Evolutionary conservation across 2,797 vertebrate species (phyloP).

Genomic region (Pseudomugil tenellus): DNA sequence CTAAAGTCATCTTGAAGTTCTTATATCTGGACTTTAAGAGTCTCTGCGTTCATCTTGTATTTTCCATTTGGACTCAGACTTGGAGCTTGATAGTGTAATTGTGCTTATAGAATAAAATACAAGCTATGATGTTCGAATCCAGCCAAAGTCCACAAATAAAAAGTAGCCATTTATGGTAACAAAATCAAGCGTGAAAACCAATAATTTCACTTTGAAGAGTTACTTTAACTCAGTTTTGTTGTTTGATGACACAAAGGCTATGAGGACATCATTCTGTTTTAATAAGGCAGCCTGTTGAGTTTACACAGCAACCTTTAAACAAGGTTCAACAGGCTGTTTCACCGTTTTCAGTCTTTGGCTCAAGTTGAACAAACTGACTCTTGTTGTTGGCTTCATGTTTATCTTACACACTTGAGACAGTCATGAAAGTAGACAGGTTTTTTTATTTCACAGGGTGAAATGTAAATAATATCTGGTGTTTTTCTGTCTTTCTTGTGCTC

Average conservation of each 20-base stretch:
- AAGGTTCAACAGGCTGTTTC: not conserved
- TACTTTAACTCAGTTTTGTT: not conserved
- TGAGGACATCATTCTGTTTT: not conserved
- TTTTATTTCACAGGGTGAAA: not conserved
- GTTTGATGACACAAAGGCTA: not conserved
- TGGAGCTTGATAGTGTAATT: not conserved
- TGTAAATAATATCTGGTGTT: not conserved
- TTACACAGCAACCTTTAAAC: not conserved
- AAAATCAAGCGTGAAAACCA: not conserved
- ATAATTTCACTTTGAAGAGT: not conserved
- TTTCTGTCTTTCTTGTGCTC: slow-evolving; percentile 11
- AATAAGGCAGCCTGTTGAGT: not conserved
- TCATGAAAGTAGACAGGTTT: not conserved
- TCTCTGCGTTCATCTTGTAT: not conserved
- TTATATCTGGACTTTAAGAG: not conserved
- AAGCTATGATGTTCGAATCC: not conserved
- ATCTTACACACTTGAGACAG: not conserved
- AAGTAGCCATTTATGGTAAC: not conserved
- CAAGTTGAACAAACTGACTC: not conserved
- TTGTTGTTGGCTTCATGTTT: not conserved
- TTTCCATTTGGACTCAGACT: slow-evolving; percentile 4
- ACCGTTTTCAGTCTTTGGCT: not conserved
- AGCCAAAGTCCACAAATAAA: not conserved
- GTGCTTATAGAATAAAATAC: slow-evolving; percentile 1
- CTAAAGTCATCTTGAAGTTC: not conserved